These are phyloP conservation scores for Aplochiton taeniatus DNA, from an alignment of 2,797 vertebrate species.

Conservation along the genomic window DNA sequence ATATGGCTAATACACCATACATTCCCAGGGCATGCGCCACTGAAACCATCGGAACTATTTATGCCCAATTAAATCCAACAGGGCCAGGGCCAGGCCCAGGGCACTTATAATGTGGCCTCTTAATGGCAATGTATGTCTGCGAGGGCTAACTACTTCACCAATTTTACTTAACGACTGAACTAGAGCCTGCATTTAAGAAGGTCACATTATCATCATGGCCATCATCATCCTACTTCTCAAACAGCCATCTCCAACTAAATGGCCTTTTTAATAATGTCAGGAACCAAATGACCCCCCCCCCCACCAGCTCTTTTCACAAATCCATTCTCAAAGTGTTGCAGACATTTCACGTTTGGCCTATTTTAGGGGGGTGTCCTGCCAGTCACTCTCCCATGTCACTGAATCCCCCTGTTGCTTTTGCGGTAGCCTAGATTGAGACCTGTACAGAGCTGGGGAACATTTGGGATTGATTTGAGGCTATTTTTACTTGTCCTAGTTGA, in stretches of 20 bases:
- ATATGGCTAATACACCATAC: neutral
- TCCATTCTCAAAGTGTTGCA: no score
- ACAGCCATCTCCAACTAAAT: no score
- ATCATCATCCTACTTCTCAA: no score
- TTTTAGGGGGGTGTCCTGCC: slow-evolving; percentile 30
- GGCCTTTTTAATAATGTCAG: no score
- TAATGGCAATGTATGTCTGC: no score
- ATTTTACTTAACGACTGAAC: slow-evolving; percentile 40
- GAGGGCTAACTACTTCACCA: slow-evolving; percentile 22
- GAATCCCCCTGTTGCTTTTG: slow-evolving; percentile 66
- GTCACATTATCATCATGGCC: no score
- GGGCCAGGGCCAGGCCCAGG: no score
- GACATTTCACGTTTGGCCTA: no score
- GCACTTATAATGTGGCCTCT: no score
- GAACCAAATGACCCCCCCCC: no score
- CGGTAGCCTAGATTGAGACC: slow-evolving; percentile 76
- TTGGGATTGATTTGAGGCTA: slow-evolving; percentile 79
- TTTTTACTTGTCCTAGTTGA: slow-evolving; percentile 83
- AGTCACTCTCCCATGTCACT: slow-evolving; percentile 50
- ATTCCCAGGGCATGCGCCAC: neutral
- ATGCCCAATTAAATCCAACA: slow-evolving; percentile 1
- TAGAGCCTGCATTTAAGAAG: slow-evolving; percentile 37
- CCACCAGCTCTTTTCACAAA: no score
- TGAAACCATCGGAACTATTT: neutral
- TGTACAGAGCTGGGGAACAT: slow-evolving; percentile 64